Base-by-base conservation (phyloP, 2,888 invertebrate species). In the Brachyptera putata region DNA sequence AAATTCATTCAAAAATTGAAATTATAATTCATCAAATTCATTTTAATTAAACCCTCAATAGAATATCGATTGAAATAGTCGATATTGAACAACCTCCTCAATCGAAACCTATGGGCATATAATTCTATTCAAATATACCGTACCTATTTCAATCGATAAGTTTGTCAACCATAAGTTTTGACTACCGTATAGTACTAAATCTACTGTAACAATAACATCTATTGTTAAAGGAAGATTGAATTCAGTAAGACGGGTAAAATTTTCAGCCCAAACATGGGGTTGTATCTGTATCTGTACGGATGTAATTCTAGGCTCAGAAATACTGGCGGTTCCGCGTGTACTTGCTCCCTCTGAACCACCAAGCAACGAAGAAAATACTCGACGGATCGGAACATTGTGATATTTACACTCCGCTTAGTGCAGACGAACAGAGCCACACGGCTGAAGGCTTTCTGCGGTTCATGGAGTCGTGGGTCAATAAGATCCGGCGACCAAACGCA, bases 261-360 rank as follows among this genome's bases (percentile, higher is more conserved):
- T n/a, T n/a, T n/a, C n/a, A n/a, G n/a, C n/a, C n/a, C n/a, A n/a
- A n/a, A n/a, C n/a, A n/a, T n/a, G n/a, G n/a, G n/a, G n/a, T n/a
- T n/a, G n/a, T n/a, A n/a, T n/a, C n/a, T n/a, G n/a, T n/a, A n/a
- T n/a, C n/a, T n/a, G n/a, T n/a, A n/a, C n/a, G n/a, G n/a, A n/a
- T n/a, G n/a, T n/a, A n/a, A n/a, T n/a, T 73, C 37, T 71, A 91
- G 91, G 82, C 85, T 11, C 76, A 91, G 24, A 94, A 94, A 74
- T 94, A 89, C 73, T 95, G 93, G 93, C 83, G 96, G 62, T 92
- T 94, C 72, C 84, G 96, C 48, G 89, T 96, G 66, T 87, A 94
- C 65, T 77, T 97, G 1, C 73, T 98, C 57, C 96, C 96, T 0
- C 79, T 88, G 56, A 86, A 85, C 70, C 91, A 89, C 71, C 79